Conservation (phyloP, 2,888 invertebrate species). For the Oscheius sp. region DNA sequence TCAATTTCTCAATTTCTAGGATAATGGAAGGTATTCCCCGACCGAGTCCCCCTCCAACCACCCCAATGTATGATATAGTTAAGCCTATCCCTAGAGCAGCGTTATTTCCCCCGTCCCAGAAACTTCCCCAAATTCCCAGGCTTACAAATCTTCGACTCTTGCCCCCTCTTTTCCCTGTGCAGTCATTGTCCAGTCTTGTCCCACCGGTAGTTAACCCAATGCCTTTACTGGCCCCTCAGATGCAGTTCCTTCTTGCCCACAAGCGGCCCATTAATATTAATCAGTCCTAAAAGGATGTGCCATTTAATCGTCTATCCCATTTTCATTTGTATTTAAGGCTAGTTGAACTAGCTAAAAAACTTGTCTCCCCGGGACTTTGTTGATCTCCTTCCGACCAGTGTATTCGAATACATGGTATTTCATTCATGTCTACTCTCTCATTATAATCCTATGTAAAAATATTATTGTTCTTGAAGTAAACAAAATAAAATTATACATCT, state of each 20-base stretch:
- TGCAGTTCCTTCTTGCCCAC: background rate
- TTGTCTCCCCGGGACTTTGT: too few relatives aligned
- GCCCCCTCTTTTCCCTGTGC: background rate
- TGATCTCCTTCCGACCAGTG: too few relatives aligned
- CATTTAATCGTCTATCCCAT: too few relatives aligned
- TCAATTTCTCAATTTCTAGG: constrained; percentile 12
- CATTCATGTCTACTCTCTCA: too few relatives aligned
- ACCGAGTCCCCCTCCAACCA: constrained; percentile 7
- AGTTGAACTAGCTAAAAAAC: too few relatives aligned
- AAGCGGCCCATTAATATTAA: background rate
- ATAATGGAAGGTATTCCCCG: background rate
- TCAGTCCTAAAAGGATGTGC: background rate
- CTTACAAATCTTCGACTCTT: background rate
- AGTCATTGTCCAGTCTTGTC: background rate
- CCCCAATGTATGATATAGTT: constrained; percentile 1
- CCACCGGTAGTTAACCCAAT: background rate
- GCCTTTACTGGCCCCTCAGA: background rate
- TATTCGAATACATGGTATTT: too few relatives aligned
- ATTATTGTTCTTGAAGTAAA: too few relatives aligned
- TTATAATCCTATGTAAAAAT: too few relatives aligned
- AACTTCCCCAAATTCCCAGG: background rate
- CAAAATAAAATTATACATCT: too few relatives aligned
- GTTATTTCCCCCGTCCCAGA: background rate
- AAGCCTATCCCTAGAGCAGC: constrained; percentile 6
- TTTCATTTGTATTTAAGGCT: too few relatives aligned